Percentiles rank a stretch among this genome's conserved stretches.
These are phyloP conservation scores for Danio choprae DNA, from an alignment of 2,797 vertebrate species.

Conservation along the genomic window DNA sequence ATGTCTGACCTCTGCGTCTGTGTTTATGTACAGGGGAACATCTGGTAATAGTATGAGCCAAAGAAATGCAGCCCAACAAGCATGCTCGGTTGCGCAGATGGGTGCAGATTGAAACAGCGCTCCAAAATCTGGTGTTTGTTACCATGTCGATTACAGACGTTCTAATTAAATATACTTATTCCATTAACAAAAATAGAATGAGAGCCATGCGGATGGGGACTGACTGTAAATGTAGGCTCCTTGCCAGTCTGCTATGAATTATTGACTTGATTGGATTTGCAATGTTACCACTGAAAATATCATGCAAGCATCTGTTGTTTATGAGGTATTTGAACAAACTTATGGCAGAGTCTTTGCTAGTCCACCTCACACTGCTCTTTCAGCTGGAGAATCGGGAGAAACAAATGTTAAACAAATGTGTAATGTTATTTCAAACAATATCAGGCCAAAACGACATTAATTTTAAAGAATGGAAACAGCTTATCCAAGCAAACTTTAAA, in stretches of 20 bases:
- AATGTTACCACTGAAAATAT: not conserved
- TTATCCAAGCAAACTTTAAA: too few relatives aligned
- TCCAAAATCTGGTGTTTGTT: constrained; percentile 2
- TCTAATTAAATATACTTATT: not conserved
- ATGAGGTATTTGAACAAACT: not conserved
- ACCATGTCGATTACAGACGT: not conserved
- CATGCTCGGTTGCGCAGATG: not conserved
- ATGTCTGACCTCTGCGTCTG: constrained; percentile 50
- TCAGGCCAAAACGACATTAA: too few relatives aligned
- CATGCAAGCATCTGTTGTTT: not conserved
- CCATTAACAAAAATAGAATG: not conserved
- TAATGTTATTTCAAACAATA: too few relatives aligned
- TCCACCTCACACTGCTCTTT: not conserved
- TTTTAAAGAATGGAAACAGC: too few relatives aligned
- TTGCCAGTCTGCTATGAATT: constrained; percentile 8
- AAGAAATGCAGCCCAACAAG: constrained; percentile 20
- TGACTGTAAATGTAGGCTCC: not conserved
- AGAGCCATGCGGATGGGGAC: not conserved
- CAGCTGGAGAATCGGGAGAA: not conserved
- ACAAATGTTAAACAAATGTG: too few relatives aligned
- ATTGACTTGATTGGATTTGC: constrained; percentile 4
- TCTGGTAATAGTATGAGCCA: constrained; percentile 61
- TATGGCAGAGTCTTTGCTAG: not conserved
- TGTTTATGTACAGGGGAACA: constrained; percentile 61
- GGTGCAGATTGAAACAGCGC: not conserved